Conservation (phyloP, 2,888 invertebrate genomes). For the Acronicta leporina region DNA sequence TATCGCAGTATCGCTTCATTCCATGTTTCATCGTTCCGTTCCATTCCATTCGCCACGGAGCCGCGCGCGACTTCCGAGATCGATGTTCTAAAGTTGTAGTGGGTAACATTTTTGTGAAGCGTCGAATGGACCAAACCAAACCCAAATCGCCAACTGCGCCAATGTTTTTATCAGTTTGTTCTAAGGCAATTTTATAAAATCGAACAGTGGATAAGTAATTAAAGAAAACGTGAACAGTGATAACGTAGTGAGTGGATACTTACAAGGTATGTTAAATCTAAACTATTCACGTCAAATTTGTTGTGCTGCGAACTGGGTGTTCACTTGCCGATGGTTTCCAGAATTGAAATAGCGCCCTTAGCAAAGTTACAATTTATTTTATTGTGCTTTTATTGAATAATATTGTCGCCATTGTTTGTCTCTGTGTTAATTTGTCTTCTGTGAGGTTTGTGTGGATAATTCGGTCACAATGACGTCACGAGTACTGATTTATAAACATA, state of each 20-base stretch:
- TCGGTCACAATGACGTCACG: constrained; percentile 85
- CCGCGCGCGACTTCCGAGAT: constrained; percentile 67
- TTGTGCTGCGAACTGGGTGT: constrained; percentile 73
- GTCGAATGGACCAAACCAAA: constrained; percentile 76
- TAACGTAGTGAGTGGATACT: constrained; percentile 61
- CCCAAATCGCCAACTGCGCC: constrained; percentile 71
- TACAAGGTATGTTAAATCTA: constrained; percentile 78
- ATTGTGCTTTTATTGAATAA: constrained; percentile 25
- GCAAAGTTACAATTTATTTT: constrained; percentile 26
- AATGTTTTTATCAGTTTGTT: constrained; percentile 71
- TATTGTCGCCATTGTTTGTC: constrained; percentile 27
- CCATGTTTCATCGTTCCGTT: constrained; percentile 54
- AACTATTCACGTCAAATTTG: constrained; percentile 74
- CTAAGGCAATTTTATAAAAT: constrained; percentile 33
- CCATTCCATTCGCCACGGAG: constrained; percentile 69
- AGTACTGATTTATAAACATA: constrained; percentile 85
- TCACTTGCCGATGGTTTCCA: constrained; percentile 62
- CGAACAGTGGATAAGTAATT: constrained; percentile 53
- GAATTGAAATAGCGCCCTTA: constrained; percentile 46
- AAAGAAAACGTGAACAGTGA: constrained; percentile 59
- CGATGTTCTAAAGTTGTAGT: constrained; percentile 68
- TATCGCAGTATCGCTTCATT: constrained; percentile 62
- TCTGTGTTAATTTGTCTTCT: constrained; percentile 54
- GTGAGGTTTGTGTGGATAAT: constrained; percentile 72
- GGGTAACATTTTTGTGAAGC: constrained; percentile 76